Base-by-base conservation (phyloP, 2,888 invertebrate genomes). In the Amaurobius ferox region DNA sequence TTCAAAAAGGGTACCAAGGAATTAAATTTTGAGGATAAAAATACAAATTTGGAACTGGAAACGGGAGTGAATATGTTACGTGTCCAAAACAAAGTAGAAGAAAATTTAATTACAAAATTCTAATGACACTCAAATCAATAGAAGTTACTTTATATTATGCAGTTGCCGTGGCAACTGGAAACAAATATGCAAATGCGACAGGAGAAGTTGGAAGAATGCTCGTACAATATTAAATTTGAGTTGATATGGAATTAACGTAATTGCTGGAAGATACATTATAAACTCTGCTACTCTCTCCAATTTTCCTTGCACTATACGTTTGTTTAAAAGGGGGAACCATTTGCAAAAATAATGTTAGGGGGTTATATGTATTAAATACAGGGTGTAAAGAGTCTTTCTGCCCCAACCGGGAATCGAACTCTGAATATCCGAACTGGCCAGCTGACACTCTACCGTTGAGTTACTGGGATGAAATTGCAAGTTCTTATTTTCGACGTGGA, bases 101-200 rank as follows among this genome's bases (percentile, higher is more conserved):
- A 13, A 44, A 44, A 44, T 44, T 44, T 44, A 44, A 44, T 44
- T 44, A 44, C n/a, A 44, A 44, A 44, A 44, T 44, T 44, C 44
- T 44, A 44, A 44, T 44, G 44, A 44, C 44, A 44, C n/a, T 16
- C 44, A 44, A 44, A 44, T 44, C 44, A 44, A 44, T 44, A 44
- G 44, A 44, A 44, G n/a, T 44, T 11, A 44, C 44, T 44, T 44
- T 44, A 44, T 44, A 16, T 44, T 44, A 44, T 44, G 44, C 44
- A 44, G 44, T 44, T 13, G 44, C 44, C 44, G 16, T 44, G 44
- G 44, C 44, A 13, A 44, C 44, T 11, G 16, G 44, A 44, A 44
- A 44, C 44, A 44, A 44, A 44, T 44, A n/a, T n/a, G 44, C n/a
- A 44, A 44, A 44, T 44, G n/a, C 44, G 44, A 16, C 44, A 44